A percentile compares a stretch with the other conserved stretches of the same genome.
Evolutionary conservation across 2,888 invertebrate genomes (phyloP).

Genomic region (Papilio demoleus): DNA sequence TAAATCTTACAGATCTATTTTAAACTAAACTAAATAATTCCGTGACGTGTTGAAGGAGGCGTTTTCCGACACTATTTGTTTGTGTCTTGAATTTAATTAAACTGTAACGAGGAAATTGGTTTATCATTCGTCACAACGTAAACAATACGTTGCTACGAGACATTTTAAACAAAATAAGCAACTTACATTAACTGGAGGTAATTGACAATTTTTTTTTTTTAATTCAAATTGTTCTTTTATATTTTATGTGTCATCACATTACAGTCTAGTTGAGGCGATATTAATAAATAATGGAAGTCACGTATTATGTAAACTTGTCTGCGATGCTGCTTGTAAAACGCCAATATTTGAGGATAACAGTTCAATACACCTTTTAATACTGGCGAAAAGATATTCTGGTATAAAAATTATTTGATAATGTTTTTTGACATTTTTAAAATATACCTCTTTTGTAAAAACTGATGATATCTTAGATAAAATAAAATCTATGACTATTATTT

Average conservation of each 20-base stretch:
- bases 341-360: not conserved
- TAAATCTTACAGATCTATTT: conserved; percentile 18
- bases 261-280: not conserved
- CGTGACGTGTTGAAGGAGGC: conserved; percentile 18
- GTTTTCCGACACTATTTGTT: conserved; percentile 13
- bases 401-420: not conserved
- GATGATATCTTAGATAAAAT: too few species aligned
- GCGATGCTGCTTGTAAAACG: not conserved
- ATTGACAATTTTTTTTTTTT: too few species aligned
- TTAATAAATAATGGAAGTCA: conserved; percentile 16
- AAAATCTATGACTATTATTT: too few species aligned
- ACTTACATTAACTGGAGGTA: too few species aligned
- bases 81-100: conserved; percentile 30
- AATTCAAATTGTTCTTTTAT: conserved; percentile 20
- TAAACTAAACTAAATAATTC: conserved; percentile 25
- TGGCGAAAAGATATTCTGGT: not conserved
- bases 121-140: not conserved
- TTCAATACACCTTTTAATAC: not conserved
- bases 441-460: too few species aligned
- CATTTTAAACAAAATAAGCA: not conserved
- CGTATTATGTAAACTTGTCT: conserved; percentile 19
- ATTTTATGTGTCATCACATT: conserved; percentile 9
- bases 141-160: not conserved
- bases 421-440: not conserved
- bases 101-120: not conserved